These are phyloP conservation scores for Listrodromus nycthemerus DNA, from an alignment of 2,888 invertebrate genomes.

Conservation along the genomic window DNA sequence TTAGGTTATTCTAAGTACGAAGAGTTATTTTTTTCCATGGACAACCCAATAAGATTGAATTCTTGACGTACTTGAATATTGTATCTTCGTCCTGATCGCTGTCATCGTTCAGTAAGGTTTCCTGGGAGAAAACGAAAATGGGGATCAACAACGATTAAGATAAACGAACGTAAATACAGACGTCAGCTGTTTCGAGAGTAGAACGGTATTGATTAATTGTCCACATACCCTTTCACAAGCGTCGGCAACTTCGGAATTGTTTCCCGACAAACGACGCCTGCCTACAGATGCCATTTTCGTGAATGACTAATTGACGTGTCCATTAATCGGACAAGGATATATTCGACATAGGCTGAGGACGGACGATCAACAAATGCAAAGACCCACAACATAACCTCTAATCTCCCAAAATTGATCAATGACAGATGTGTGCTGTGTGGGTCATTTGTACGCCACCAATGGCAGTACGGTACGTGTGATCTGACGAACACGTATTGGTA, in stretches of 20 bases:
- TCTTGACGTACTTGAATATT: conserved; percentile 78
- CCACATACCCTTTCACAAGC: conserved; percentile 78
- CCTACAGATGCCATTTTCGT: conserved; percentile 74
- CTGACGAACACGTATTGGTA: no score
- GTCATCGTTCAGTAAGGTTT: conserved; percentile 80
- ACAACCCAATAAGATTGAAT: not conserved
- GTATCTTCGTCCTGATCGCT: conserved; percentile 82
- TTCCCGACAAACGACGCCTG: conserved; percentile 75
- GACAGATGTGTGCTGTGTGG: no score
- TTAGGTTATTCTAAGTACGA: not conserved
- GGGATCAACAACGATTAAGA: not conserved
- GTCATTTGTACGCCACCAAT: no score
- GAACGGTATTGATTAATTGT: not conserved
- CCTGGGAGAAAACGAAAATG: conserved; percentile 71
- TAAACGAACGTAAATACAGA: not conserved
- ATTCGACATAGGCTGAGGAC: not conserved
- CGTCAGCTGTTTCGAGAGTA: conserved; percentile 1
- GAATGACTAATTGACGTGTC: conserved; percentile 23
- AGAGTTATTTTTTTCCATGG: not conserved
- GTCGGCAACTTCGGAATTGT: conserved; percentile 75
- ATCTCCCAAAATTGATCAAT: no score
- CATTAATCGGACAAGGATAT: not conserved
- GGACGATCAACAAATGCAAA: not conserved
- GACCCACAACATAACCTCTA: not conserved
- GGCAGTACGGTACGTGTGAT: no score